These are phyloP conservation scores for Anguilla japonica DNA, from an alignment of 2,113 vertebrate genomes.

Conservation along the genomic window DNA sequence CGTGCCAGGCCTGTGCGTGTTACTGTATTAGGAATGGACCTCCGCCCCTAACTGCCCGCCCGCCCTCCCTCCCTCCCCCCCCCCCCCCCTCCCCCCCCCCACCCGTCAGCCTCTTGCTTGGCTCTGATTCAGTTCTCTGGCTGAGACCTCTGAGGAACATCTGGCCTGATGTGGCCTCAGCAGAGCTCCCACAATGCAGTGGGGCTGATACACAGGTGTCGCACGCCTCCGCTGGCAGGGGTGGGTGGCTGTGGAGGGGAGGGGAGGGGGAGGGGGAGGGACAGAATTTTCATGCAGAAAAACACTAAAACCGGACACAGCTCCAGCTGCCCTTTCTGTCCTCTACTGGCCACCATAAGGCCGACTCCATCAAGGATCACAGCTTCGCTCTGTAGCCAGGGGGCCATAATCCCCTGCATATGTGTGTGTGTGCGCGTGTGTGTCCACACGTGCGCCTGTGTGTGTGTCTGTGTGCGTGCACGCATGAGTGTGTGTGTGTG, in stretches of 20 bases:
- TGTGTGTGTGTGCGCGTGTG: too few relatives aligned
- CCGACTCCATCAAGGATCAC: neutral
- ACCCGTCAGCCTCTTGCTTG: neutral
- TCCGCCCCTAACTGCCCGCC: neutral
- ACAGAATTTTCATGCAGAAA: neutral
- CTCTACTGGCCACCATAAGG: neutral
- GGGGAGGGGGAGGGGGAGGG: neutral
- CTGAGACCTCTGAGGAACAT: neutral
- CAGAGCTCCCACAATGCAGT: neutral
- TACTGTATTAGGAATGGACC: neutral
- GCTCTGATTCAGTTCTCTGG: neutral
- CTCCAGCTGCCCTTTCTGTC: neutral
- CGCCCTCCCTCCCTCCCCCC: neutral
- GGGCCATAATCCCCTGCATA: neutral
- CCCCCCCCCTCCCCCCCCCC: neutral
- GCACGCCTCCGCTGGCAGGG: neutral
- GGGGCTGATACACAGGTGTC: conserved; percentile 16
- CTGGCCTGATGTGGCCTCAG: conserved; percentile 5
- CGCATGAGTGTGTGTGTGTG: neutral
- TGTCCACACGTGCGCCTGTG: too few relatives aligned
- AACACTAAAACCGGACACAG: neutral
- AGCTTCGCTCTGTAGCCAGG: neutral
- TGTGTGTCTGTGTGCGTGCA: too few relatives aligned
- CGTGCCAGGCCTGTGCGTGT: neutral
- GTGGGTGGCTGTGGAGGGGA: neutral